Evolutionary conservation across 2,888 invertebrate species (phyloP).

Genomic region (Polydrusus pterygomalis): DNA sequence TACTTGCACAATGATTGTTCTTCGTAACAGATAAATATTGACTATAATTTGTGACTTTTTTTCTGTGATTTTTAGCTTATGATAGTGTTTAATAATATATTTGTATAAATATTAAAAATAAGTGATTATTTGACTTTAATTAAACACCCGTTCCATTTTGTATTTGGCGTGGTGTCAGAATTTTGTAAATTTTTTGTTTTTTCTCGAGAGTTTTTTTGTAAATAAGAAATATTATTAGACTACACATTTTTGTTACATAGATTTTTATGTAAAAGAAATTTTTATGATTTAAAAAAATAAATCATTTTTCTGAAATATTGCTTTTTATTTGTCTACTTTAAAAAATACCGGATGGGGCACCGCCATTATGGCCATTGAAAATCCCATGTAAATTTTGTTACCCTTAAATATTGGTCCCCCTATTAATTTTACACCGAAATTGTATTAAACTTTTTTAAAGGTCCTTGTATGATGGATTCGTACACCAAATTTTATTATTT

Average conservation of each 20-base stretch:
- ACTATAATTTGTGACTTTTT: conserved; percentile 51
- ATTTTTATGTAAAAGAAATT: conserved; percentile 64
- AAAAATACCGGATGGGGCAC: no score
- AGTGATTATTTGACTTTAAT: conserved; percentile 3
- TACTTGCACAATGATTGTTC: conserved; percentile 19
- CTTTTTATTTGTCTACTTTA: conserved; percentile 7
- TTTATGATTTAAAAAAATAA: conserved; percentile 62
- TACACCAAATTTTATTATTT: no score
- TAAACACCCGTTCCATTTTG: neutral
- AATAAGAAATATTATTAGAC: conserved; percentile 49
- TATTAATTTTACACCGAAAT: no score
- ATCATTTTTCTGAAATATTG: conserved; percentile 56
- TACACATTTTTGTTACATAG: conserved; percentile 69
- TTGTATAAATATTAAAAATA: conserved; percentile 32
- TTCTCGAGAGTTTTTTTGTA: conserved; percentile 34
- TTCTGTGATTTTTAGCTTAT: conserved; percentile 54
- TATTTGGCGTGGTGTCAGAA: neutral
- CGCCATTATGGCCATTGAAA: no score
- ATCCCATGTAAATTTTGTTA: no score
- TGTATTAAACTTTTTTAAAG: no score
- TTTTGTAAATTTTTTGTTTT: conserved; percentile 40
- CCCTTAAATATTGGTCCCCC: no score
- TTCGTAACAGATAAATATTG: conserved; percentile 31
- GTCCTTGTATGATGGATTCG: no score
- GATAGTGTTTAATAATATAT: conserved; percentile 28